Evolutionary conservation across 2,113 vertebrate species (phyloP).

Genomic region (Notarius lentiginosus): DNA sequence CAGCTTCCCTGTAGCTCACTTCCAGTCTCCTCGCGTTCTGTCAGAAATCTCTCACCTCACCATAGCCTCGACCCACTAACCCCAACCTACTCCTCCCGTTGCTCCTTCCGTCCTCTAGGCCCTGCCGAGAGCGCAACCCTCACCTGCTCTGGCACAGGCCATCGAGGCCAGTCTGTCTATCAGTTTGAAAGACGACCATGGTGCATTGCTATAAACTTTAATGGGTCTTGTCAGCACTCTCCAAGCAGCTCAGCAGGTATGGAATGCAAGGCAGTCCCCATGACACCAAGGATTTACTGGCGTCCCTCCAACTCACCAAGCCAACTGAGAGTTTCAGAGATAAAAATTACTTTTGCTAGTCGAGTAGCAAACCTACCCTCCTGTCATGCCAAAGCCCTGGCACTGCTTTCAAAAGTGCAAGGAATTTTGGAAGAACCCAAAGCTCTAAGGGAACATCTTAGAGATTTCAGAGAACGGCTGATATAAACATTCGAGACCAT

Average conservation of each 20-base stretch:
- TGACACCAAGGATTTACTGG: conserved; percentile 37
- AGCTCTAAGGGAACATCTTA: conserved; percentile 65
- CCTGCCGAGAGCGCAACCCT: conserved; percentile 39
- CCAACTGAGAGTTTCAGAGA: background rate
- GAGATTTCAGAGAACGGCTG: conserved; percentile 55
- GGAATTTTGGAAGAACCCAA: conserved; percentile 47
- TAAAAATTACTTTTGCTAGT: conserved; percentile 30
- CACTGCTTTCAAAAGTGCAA: conserved; percentile 39
- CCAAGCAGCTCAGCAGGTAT: conserved; percentile 65
- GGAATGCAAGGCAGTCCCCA: conserved; percentile 50
- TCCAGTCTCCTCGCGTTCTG: conserved; percentile 30
- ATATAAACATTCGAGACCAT: conserved; percentile 4
- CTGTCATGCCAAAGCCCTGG: conserved; percentile 40
- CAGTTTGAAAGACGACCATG: conserved; percentile 69
- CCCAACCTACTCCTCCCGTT: conserved; percentile 27
- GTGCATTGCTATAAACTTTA: conserved; percentile 73
- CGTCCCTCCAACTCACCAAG: background rate
- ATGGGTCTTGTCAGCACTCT: conserved; percentile 71
- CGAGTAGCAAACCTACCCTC: conserved; percentile 26
- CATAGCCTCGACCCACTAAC: background rate
- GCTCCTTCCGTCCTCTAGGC: conserved; percentile 35
- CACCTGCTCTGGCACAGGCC: conserved; percentile 43
- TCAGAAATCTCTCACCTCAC: conserved; percentile 24
- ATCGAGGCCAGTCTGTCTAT: conserved; percentile 55
- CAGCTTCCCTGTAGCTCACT: conserved; percentile 34